Evolutionary conservation across 2,888 invertebrate genomes (phyloP), one percentile per base, ranked within the genome.

Genomic region (Vannuccia rotundouncinata): DNA sequence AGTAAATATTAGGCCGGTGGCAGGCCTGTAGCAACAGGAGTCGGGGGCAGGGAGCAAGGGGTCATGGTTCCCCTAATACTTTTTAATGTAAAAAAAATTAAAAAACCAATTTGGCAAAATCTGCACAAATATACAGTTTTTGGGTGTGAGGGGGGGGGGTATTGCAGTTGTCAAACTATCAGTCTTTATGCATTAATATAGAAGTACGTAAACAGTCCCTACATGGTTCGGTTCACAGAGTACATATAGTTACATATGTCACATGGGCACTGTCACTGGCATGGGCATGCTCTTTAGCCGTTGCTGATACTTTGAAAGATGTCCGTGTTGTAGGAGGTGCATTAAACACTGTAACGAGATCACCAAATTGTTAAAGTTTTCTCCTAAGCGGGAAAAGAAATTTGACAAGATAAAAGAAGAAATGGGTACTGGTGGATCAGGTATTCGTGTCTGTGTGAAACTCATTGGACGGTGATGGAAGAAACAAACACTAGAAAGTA

Each of bases 151-250:
- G 17, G 45, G 45, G 45, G 45, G 17, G 5, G 45, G 17, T 17
- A 5, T 45, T 5, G 5, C 10, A 45, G 45, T 45, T 5, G 5
- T 5, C 45, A 10, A 10, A 45, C 45, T 45, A 45, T 5, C 45
- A 45, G 45, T 17, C 45, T 45, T 45, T 45, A 45, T 45, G 17
- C 45, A 45, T 17, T 45, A 10, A 10, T 45, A 45, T 45, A 45
- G 5, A 45, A 10, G 17, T 5, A 45, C 5, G 45, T 66, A 66
- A 66, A 66, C 22, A 66, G 5, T 66, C 66, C 5, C 66, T 66
- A 27, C 66, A 66, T 66, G 66, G 66, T 66, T 66, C 45, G 17
- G 45, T 45, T 45, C 45, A 45, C 45, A 45, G 45, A 45, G 45
- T 45, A 45, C 45, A 45, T 45, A 45, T 45, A 45, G 45, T 45